phyloP scores from a whole-genome alignment of 2,797 vertebrate genomes.

The Sparidentex hasta region DNA sequence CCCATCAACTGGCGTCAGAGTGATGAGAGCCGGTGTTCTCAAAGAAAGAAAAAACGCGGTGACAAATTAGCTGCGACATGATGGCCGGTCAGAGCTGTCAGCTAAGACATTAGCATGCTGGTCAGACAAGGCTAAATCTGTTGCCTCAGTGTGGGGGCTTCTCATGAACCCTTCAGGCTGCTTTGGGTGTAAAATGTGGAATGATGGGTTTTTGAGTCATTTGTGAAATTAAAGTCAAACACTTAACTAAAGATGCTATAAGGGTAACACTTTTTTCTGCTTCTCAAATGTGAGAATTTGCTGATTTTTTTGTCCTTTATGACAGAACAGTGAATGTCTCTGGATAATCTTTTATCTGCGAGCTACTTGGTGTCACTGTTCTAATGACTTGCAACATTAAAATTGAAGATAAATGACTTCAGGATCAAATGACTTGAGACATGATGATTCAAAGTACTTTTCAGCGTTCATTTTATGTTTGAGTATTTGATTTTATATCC shows the following conservation, averaged over 20 bases:
- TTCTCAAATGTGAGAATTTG: too few relatives aligned
- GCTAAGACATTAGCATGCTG: constrained; percentile 64
- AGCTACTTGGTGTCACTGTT: too few relatives aligned
- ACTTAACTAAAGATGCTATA: not conserved
- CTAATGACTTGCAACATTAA: too few relatives aligned
- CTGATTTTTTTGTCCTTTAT: too few relatives aligned
- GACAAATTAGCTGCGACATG: constrained; percentile 71
- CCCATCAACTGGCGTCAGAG: constrained; percentile 43
- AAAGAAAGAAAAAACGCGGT: constrained; percentile 62
- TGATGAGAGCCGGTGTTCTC: constrained; percentile 71
- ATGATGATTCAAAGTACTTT: too few relatives aligned
- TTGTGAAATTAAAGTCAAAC: not conserved
- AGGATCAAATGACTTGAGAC: too few relatives aligned
- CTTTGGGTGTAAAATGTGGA: constrained; percentile 54
- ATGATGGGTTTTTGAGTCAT: not conserved
- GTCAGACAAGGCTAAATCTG: constrained; percentile 60
- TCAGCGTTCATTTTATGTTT: too few relatives aligned
- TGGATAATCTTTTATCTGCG: too few relatives aligned
- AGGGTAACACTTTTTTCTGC: not conserved
- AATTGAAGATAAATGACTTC: too few relatives aligned
- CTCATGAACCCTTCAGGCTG: constrained; percentile 32
- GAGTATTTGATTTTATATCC: too few relatives aligned
- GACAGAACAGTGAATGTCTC: too few relatives aligned
- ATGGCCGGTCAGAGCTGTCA: constrained; percentile 79
- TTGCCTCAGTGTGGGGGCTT: not conserved